A percentile compares a stretch with the other conserved stretches of the same genome.
phyloP scores from a whole-genome alignment of 2,113 vertebrate species.

The Choloepus hoffmanni region DNA sequence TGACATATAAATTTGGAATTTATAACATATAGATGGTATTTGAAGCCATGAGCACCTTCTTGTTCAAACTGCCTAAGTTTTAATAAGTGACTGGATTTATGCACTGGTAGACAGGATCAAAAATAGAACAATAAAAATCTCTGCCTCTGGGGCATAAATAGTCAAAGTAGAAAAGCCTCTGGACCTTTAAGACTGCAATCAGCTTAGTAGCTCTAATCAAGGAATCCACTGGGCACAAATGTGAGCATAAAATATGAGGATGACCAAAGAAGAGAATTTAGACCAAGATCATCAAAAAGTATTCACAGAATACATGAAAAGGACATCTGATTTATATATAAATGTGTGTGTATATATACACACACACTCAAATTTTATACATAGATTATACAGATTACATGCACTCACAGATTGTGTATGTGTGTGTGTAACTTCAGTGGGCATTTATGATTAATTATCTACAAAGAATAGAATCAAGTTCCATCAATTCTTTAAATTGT shows the following conservation, averaged over 20 bases:
- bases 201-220: neutral
- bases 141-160: neutral
- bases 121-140: conserved; percentile 36
- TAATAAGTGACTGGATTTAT: neutral
- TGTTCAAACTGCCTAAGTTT: conserved; percentile 21
- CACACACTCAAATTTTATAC: neutral
- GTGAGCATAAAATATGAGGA: neutral
- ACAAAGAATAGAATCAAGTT: neutral
- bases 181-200: neutral
- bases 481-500: neutral
- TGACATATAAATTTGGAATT: neutral
- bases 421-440: neutral
- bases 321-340: neutral
- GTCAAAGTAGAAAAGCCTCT: conserved; percentile 12
- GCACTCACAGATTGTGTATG: neutral
- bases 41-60: neutral
- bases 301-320: neutral
- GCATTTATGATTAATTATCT: conserved; percentile 25
- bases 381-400: neutral
- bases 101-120: neutral
- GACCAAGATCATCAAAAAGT: neutral
- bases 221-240: neutral
- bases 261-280: neutral
- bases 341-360: too few relatives aligned
- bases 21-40: neutral